These are phyloP conservation scores for Ophiothrix spiculata DNA, from an alignment of 35 echinoderm and acorn worm genomes.

Conservation along the genomic window DNA sequence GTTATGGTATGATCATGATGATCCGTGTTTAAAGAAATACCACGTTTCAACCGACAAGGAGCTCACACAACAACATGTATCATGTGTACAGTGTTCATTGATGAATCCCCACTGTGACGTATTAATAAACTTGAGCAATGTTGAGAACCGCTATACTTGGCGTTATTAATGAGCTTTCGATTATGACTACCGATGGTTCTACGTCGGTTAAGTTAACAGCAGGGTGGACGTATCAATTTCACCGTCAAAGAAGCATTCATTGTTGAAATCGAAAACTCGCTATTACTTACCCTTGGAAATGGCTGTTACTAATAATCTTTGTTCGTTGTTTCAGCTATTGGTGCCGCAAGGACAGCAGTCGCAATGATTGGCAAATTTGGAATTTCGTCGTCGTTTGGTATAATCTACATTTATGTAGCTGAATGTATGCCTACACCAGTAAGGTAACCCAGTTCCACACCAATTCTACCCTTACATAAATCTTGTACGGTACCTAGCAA, in stretches of 20 bases:
- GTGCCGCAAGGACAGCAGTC: slow-evolving; percentile 46
- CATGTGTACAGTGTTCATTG: not conserved
- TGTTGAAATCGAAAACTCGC: not conserved
- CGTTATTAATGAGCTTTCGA: too few species aligned
- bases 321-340: slow-evolving; percentile 38
- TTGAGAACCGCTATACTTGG: too few species aligned
- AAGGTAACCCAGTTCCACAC: too few species aligned
- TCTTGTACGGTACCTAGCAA: too few species aligned
- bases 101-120: not conserved
- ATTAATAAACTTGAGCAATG: not conserved
- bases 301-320: not conserved
- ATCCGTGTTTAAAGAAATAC: too few species aligned
- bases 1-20: too few species aligned
- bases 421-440: slow-evolving; percentile 82
- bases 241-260: not conserved
- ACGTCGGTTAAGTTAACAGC: too few species aligned
- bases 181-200: too few species aligned
- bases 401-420: slow-evolving; percentile 75
- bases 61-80: not conserved
- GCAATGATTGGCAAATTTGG: slow-evolving; percentile 93
- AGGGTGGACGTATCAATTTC: too few species aligned
- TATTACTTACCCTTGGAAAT: not conserved
- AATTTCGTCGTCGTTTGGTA: slow-evolving; percentile 68
- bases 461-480: too few species aligned
- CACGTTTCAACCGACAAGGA: not conserved